A percentile compares a stretch with the other conserved stretches of the same genome.
Evolutionary conservation across 2,113 vertebrate genomes (phyloP).

Genomic region (Arvicanthis niloticus): DNA sequence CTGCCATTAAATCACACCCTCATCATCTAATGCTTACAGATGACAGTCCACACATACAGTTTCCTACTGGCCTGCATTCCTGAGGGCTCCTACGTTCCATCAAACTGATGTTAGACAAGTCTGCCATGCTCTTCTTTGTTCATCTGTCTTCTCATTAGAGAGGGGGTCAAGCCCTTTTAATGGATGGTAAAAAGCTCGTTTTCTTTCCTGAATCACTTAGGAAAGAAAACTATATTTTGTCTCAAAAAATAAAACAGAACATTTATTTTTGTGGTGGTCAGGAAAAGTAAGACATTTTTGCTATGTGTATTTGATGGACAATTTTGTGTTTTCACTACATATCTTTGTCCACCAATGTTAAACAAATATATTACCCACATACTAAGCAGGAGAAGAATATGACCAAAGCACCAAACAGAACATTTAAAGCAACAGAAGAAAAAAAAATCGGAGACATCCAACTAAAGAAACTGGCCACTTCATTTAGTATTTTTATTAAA

Average conservation of each 20-base stretch:
- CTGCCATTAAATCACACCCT: background rate
- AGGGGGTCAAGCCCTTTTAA: background rate
- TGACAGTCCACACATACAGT: background rate
- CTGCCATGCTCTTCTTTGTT: background rate
- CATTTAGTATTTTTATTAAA: background rate
- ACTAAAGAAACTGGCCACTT: background rate
- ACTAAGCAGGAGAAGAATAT: background rate
- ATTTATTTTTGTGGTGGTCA: background rate
- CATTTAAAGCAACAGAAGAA: background rate
- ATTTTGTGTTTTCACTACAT: background rate
- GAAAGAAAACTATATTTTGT: background rate
- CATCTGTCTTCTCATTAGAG: background rate
- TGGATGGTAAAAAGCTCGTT: background rate
- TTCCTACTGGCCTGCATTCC: too few relatives aligned
- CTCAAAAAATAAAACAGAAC: background rate
- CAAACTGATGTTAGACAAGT: too few relatives aligned
- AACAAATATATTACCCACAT: background rate
- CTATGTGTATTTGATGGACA: background rate
- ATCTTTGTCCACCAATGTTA: too few relatives aligned
- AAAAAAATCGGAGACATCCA: background rate
- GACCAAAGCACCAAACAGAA: constrained; percentile 10
- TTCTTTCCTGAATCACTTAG: background rate
- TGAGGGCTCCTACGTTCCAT: background rate
- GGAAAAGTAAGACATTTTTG: background rate
- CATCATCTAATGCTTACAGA: background rate